These are phyloP conservation scores for Oreochromis aureus DNA, from an alignment of 2,113 vertebrate genomes.

Conservation along the genomic window DNA sequence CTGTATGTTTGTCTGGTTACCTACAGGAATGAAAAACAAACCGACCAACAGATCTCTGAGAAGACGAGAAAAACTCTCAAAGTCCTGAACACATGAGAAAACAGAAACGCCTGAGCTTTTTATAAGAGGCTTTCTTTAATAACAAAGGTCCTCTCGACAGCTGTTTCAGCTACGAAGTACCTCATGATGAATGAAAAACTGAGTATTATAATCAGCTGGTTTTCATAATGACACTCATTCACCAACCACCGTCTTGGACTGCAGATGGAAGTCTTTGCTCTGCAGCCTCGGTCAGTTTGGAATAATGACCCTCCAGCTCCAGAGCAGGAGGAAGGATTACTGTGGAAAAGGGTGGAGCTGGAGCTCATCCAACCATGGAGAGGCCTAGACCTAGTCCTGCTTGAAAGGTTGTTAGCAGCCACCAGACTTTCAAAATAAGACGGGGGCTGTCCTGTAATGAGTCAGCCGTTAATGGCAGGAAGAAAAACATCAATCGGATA, in stretches of 20 bases:
- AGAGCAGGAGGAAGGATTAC: background rate
- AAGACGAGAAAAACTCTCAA: background rate
- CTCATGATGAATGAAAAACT: background rate
- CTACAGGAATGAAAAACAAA: background rate
- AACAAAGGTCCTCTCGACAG: background rate
- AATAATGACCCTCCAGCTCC: background rate
- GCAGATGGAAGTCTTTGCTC: background rate
- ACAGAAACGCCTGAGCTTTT: background rate
- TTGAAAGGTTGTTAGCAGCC: rapidly evolving
- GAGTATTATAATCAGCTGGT: no score
- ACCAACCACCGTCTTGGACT: background rate
- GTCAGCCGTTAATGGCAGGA: background rate
- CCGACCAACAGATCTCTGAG: background rate
- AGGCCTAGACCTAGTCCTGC: background rate
- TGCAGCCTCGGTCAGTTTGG: rapidly evolving
- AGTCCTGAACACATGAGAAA: background rate
- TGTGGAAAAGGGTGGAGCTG: background rate
- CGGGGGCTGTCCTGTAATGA: rapidly evolving
- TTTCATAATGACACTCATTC: no score
- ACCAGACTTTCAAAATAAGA: background rate
- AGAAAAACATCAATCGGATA: rapidly evolving
- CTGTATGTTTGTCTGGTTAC: background rate
- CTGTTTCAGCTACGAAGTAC: background rate
- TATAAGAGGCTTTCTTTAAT: background rate
- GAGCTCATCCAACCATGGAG: background rate